These are phyloP conservation scores for Synergus laeviventris DNA, from an alignment of 2,888 invertebrate species.

Conservation along the genomic window DNA sequence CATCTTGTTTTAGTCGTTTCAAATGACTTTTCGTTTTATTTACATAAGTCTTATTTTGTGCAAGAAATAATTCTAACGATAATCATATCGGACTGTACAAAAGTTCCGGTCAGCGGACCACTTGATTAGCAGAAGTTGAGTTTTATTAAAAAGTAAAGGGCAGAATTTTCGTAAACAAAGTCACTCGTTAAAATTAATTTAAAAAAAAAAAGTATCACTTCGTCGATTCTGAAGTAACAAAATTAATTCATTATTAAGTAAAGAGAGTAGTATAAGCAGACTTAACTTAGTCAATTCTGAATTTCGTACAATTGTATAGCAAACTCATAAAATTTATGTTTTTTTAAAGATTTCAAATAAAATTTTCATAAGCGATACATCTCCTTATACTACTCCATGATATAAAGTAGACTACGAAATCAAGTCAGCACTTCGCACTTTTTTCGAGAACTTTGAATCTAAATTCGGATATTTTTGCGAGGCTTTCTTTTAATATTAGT, in stretches of 20 bases:
- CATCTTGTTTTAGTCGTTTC: constrained; percentile 42
- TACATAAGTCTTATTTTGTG: constrained; percentile 67
- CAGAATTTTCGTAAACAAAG: not conserved
- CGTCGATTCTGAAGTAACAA: not conserved
- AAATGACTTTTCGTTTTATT: constrained; percentile 67
- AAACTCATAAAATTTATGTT: too few species aligned
- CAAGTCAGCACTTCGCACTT: not conserved
- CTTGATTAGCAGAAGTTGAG: constrained; percentile 6
- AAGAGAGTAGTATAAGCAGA: too few species aligned
- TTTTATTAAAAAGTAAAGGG: constrained; percentile 15
- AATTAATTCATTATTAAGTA: not conserved
- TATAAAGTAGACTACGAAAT: not conserved
- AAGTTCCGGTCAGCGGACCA: constrained; percentile 46
- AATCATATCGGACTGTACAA: constrained; percentile 60
- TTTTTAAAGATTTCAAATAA: too few species aligned
- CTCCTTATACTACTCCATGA: too few species aligned
- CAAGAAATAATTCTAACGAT: constrained; percentile 62
- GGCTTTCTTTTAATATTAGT: not conserved
- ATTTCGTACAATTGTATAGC: too few species aligned
- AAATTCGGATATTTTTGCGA: not conserved
- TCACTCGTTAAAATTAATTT: not conserved
- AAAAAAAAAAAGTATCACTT: not conserved
- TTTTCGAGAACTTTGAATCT: not conserved
- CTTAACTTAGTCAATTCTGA: too few species aligned
- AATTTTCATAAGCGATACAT: too few species aligned